Evolutionary conservation across 1,140 invertebrate genomes (phyloP), one percentile per base, ranked within the genome.

Genomic region (Apis dorsata): DNA sequence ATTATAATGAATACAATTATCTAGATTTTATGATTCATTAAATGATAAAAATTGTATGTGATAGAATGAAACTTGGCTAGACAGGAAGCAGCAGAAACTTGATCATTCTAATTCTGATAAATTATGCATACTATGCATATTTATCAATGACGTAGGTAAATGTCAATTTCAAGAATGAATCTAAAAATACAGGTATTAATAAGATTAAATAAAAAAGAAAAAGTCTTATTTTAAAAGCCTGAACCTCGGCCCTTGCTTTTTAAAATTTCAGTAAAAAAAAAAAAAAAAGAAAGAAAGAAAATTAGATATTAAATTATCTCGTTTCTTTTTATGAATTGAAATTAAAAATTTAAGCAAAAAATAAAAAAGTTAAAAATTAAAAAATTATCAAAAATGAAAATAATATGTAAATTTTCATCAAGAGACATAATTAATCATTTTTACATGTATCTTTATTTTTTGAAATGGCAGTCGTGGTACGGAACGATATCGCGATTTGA

Each of bases 401-500:
- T 21, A 55, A 53, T 62, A 13, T 15, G 21, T 62, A 44, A 24
- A n/a, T 21, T 19, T 2, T 60, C 51, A 79, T 66, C 13, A 7
- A 63, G 53, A 53, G 34, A 5, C 5, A 51, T 13, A 19, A 71
- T 15, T 62, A 63, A 2, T 62, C n/a, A 70, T 71, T 17, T 77
- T 55, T 10, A 9, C 28, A 28, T 68, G 34, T 21, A 24, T 53
- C n/a, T 59, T 63, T 74, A 71, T 55, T 53, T 70, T 86, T 28
- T 74, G 49, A 28, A 78, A 71, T 77, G 78, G 62, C 71, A 84
- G 85, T 69, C 71, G 81, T 85, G 88, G 81, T 78, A 73, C 79
- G 87, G 69, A 88, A 88, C 70, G 86, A 89, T 83, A 73, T 89
- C 86, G 86, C 62, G 79, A 88, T 89, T 63, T 80, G 71, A 80